A percentile compares a stretch with the other conserved stretches of the same genome.
These are phyloP conservation scores for Metridium senile DNA, from an alignment of 92 coral and sea anemone genomes.

Conservation along the genomic window DNA sequence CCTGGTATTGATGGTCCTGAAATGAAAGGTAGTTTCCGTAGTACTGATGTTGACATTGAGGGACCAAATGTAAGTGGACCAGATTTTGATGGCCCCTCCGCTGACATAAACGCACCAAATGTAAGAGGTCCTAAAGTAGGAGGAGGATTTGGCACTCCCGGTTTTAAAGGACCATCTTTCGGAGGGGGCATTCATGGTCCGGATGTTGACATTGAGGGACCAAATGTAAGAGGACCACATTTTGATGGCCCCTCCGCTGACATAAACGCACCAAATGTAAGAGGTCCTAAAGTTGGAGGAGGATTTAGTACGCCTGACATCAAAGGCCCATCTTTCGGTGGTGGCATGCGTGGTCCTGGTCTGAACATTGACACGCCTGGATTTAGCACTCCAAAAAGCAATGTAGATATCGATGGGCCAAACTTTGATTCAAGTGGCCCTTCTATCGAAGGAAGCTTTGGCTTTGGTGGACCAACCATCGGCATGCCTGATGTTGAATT, in stretches of 20 bases:
- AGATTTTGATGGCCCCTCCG: background rate
- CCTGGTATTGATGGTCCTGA: slow-evolving; percentile 5
- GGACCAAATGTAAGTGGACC: background rate
- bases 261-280: slow-evolving; percentile 23
- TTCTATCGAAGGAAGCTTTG: slow-evolving; percentile 18
- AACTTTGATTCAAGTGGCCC: slow-evolving; percentile 33
- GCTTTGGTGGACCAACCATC: background rate
- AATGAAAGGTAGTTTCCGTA: slow-evolving; percentile 4
- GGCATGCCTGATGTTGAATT: slow-evolving; percentile 9
- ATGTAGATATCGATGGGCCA: slow-evolving; percentile 22
- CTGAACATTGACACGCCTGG: slow-evolving; percentile 9
- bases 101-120: background rate
- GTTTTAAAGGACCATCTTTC: background rate
- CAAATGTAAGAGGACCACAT: slow-evolving; percentile 15
- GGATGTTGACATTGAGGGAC: slow-evolving; percentile 13
- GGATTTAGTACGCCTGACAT: slow-evolving; percentile 15
- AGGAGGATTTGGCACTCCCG: background rate
- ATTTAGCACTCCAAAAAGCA: slow-evolving; percentile 28
- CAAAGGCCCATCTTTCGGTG: slow-evolving; percentile 35
- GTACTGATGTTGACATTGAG: background rate
- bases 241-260: background rate
- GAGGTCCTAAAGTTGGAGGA: slow-evolving; percentile 19
- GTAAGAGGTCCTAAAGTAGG: background rate
- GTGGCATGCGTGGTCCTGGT: slow-evolving; percentile 3
- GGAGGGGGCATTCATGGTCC: slow-evolving; percentile 12